A percentile compares a stretch with the other conserved stretches of the same genome.
These are phyloP conservation scores for Istiophorus platypterus DNA, from an alignment of 2,113 vertebrate genomes.

Conservation along the genomic window DNA sequence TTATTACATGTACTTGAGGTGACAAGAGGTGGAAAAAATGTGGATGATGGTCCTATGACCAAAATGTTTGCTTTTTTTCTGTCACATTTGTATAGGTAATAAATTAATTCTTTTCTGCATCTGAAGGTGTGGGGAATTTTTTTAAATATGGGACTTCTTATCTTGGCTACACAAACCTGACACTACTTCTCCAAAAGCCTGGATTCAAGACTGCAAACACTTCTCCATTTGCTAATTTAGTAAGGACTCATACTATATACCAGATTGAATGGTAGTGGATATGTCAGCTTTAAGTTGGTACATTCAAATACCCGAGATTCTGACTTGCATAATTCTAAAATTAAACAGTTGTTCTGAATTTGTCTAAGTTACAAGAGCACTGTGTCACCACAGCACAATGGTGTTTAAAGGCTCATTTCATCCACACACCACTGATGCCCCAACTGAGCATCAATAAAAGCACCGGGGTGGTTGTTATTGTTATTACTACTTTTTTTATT, in stretches of 20 bases:
- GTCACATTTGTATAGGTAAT: not conserved
- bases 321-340: not conserved
- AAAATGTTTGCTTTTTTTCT: not conserved
- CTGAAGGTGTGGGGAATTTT: not conserved
- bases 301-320: not conserved
- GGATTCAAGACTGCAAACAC: not conserved
- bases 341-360: slow-evolving; percentile 2
- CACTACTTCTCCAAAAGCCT: not conserved
- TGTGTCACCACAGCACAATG: slow-evolving; percentile 13
- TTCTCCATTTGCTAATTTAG: not conserved
- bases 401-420: slow-evolving; percentile 19
- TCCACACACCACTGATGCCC: not conserved
- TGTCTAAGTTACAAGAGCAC: not conserved
- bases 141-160: not conserved
- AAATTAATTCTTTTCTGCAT: not conserved
- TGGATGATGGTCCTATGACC: not conserved
- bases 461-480: slow-evolving; percentile 20
- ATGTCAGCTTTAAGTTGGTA: not conserved
- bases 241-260: not conserved
- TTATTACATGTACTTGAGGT: not conserved
- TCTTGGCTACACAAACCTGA: not conserved
- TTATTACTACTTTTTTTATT: slow-evolving; percentile 36
- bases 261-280: not conserved
- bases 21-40: not conserved
- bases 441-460: slow-evolving; percentile 36